Evolutionary conservation across 2,888 invertebrate species (phyloP).

Genomic region (Drosophila crucigera): DNA sequence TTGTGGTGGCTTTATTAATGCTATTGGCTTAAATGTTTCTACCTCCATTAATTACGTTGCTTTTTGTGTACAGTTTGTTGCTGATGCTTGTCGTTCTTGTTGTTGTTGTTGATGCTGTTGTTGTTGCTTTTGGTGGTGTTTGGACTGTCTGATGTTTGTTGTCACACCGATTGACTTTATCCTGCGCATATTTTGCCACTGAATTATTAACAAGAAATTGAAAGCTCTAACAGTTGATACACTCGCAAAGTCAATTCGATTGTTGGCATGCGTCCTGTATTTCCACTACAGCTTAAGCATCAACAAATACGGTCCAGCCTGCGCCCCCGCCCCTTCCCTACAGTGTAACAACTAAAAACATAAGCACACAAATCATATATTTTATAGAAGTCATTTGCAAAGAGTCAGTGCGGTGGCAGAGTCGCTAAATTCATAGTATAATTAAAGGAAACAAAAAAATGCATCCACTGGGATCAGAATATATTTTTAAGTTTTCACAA

Average conservation of each 20-base stretch:
- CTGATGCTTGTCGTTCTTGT: conserved; percentile 17
- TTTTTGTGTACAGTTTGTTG: conserved; percentile 73
- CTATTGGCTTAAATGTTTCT: conserved; percentile 85
- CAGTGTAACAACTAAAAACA: not conserved
- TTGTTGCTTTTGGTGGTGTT: conserved; percentile 24
- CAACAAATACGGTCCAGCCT: not conserved
- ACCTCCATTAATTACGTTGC: conserved; percentile 84
- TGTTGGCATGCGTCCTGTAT: conserved; percentile 24
- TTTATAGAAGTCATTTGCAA: not conserved
- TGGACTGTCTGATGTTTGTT: conserved; percentile 67
- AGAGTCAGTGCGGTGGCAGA: not conserved
- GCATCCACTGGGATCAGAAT: not conserved
- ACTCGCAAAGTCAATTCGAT: conserved; percentile 48
- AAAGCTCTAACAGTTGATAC: conserved; percentile 40
- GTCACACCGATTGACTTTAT: conserved; percentile 77
- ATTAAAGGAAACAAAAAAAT: not conserved
- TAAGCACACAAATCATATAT: not conserved
- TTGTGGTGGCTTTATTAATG: conserved; percentile 86
- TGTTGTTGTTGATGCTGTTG: conserved; percentile 35
- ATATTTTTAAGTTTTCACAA: not conserved
- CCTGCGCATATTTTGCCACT: conserved; percentile 72
- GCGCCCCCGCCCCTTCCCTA: not conserved
- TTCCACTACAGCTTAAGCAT: not conserved
- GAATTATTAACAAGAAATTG: conserved; percentile 74
- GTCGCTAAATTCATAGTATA: not conserved